These are phyloP conservation scores for Acanthacorydalis orientalis DNA, from an alignment of 2,888 invertebrate genomes.

Conservation along the genomic window DNA sequence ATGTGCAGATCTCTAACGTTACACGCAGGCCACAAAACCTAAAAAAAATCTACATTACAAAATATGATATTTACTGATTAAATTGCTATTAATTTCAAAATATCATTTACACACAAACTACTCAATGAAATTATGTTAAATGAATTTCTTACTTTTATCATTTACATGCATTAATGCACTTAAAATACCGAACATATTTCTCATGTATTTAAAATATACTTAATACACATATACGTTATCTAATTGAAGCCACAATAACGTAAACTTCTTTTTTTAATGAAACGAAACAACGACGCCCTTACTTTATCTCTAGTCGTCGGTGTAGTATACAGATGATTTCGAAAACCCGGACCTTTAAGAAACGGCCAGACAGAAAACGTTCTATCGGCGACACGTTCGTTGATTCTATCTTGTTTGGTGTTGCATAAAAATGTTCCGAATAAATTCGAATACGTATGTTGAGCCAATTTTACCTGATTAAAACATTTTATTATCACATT, in stretches of 20 bases:
- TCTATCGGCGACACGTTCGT: slow-evolving; percentile 43
- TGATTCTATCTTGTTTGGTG: slow-evolving; percentile 52
- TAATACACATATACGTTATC: too few relatives aligned
- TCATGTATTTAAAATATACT: too few relatives aligned
- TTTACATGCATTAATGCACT: too few relatives aligned
- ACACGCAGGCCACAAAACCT: slow-evolving; percentile 78
- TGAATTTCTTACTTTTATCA: too few relatives aligned
- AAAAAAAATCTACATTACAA: slow-evolving; percentile 9
- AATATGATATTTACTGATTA: too few relatives aligned
- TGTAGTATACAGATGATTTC: slow-evolving; percentile 67
- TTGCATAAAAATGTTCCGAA: slow-evolving; percentile 96
- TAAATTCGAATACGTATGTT: slow-evolving; percentile 89
- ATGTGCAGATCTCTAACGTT: slow-evolving; percentile 66
- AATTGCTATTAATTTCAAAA: too few relatives aligned
- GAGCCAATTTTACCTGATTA: slow-evolving; percentile 75
- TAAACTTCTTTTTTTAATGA: not conserved
- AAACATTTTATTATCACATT: slow-evolving; percentile 1
- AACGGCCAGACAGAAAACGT: slow-evolving; percentile 83
- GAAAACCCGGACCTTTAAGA: slow-evolving; percentile 58
- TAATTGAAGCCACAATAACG: too few relatives aligned
- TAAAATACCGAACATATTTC: too few relatives aligned
- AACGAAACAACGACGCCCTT: not conserved
- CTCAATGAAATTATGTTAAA: too few relatives aligned
- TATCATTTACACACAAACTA: too few relatives aligned
- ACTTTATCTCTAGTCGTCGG: slow-evolving; percentile 19